Conservation (phyloP, 2,888 invertebrate species). For the Criorhina ranunculi region DNA sequence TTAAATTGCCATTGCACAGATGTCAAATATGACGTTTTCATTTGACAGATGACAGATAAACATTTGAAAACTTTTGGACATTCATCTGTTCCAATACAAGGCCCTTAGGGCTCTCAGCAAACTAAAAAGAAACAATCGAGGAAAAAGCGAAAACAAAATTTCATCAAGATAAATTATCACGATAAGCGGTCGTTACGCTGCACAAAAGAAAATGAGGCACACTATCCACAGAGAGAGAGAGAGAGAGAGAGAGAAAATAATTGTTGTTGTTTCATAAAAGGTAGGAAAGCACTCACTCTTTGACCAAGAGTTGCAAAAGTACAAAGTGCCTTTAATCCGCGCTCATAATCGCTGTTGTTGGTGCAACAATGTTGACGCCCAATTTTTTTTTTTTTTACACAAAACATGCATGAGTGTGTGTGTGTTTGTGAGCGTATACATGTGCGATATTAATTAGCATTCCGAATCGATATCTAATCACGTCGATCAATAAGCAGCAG, state of each 20-base stretch:
- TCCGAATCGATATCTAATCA: slow-evolving; percentile 75
- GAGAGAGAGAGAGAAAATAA: slow-evolving; percentile 4
- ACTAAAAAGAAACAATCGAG: slow-evolving; percentile 31
- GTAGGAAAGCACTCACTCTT: slow-evolving; percentile 38
- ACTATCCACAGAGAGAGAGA: too few relatives aligned
- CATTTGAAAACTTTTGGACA: too few relatives aligned
- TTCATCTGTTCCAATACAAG: too few relatives aligned
- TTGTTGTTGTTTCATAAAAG: slow-evolving; percentile 1
- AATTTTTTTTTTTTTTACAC: slow-evolving; percentile 1
- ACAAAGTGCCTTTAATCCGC: slow-evolving; percentile 60
- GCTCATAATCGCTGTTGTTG: slow-evolving; percentile 55
- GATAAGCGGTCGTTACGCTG: slow-evolving; percentile 73
- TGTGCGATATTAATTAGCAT: slow-evolving; percentile 75
- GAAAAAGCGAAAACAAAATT: slow-evolving; percentile 75
- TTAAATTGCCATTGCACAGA: too few relatives aligned
- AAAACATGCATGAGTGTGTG: too few relatives aligned
- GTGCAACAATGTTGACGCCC: slow-evolving; percentile 49
- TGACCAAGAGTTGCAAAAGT: slow-evolving; percentile 58
- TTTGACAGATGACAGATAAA: too few relatives aligned
- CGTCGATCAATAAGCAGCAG: slow-evolving; percentile 76
- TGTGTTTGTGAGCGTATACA: slow-evolving; percentile 36
- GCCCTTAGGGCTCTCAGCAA: too few relatives aligned
- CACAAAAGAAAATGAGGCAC: slow-evolving; percentile 67
- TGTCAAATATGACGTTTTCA: too few relatives aligned
- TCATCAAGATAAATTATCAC: slow-evolving; percentile 74